Percentiles rank a stretch among this genome's conserved stretches.
phyloP scores from a whole-genome alignment of 2,113 vertebrate genomes.

The Pedionomus torquatus region DNA sequence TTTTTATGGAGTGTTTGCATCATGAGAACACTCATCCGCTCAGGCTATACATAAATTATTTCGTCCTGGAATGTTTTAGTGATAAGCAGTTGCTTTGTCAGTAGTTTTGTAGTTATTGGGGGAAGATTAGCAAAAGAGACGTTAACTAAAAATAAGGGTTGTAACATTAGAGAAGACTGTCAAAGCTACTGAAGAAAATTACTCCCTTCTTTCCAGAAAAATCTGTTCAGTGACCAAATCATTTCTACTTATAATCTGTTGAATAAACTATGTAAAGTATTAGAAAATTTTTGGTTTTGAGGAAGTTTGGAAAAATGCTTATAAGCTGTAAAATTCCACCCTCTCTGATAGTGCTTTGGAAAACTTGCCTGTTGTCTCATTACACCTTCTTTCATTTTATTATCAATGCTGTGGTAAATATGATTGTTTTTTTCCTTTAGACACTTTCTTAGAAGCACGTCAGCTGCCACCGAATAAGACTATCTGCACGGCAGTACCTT shows the following conservation, averaged over 20 bases:
- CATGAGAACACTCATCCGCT: background rate
- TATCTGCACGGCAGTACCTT: fast-evolving
- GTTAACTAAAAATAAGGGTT: background rate
- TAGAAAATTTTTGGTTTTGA: background rate
- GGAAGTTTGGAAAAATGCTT: background rate
- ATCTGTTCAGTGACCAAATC: background rate
- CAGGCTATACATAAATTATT: background rate
- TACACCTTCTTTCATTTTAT: background rate
- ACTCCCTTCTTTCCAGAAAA: background rate
- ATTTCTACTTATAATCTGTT: background rate
- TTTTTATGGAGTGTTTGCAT: background rate
- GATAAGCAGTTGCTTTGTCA: background rate
- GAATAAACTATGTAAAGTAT: background rate
- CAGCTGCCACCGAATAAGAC: background rate
- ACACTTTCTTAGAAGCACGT: background rate
- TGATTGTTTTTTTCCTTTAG: background rate
- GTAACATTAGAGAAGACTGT: background rate
- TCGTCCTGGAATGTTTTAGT: background rate
- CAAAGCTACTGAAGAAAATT: background rate
- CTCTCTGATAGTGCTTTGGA: background rate
- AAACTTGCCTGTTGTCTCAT: background rate
- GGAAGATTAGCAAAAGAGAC: background rate
- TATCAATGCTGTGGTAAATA: background rate
- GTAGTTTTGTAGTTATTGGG: background rate
- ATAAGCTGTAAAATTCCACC: background rate